Percentiles rank a stretch among this genome's conserved stretches.
These are phyloP conservation scores for Pagetopsis macropterus DNA, from an alignment of 2,797 vertebrate genomes.

Conservation along the genomic window DNA sequence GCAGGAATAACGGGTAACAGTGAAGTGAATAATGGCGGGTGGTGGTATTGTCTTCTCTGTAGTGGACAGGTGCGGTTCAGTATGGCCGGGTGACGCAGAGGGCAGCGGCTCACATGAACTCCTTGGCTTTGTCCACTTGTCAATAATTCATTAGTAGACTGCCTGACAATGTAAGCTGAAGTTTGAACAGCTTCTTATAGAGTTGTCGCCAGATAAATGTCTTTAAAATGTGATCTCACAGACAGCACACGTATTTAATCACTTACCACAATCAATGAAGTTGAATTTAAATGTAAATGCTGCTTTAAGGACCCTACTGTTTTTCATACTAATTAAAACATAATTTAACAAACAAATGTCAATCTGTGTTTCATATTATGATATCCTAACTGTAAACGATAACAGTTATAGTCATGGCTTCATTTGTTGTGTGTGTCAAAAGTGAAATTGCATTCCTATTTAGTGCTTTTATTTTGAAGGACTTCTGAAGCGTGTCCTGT, in stretches of 20 bases:
- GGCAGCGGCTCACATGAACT: conserved; percentile 69
- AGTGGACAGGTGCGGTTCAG: conserved; percentile 35
- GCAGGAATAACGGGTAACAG: background rate
- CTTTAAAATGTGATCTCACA: background rate
- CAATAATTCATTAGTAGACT: conserved; percentile 70
- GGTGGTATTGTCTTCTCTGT: background rate
- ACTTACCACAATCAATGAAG: too few species aligned
- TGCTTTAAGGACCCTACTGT: background rate
- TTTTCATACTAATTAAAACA: background rate
- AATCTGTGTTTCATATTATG: background rate
- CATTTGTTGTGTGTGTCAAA: background rate
- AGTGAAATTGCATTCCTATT: background rate
- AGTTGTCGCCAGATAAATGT: conserved; percentile 6
- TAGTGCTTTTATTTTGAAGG: conserved; percentile 21
- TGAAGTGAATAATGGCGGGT: background rate
- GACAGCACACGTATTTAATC: background rate
- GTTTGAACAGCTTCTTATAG: conserved; percentile 20
- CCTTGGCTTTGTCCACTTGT: conserved; percentile 53
- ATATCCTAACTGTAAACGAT: background rate
- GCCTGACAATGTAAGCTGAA: conserved; percentile 31
- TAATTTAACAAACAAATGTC: accelerated
- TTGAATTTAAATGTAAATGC: background rate
- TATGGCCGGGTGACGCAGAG: conserved; percentile 62
- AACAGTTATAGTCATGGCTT: background rate
- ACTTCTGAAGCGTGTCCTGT: background rate